Base-by-base conservation (phyloP, 30 jellyfish, hydroid and myxozoan species). In the Turritopsis rubra region DNA sequence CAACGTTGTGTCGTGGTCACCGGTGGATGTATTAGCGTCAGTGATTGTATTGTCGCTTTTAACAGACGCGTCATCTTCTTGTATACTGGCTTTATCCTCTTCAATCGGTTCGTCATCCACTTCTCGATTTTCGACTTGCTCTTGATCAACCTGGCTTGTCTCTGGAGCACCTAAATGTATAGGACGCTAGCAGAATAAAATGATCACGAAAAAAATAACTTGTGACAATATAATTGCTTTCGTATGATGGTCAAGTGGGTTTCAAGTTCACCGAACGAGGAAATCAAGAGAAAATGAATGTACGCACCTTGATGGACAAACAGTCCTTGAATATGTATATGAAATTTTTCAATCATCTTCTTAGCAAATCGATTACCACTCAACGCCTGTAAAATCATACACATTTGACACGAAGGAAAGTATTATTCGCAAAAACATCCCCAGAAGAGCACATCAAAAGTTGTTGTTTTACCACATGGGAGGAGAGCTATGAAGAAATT, bases 341-440 rank as follows among this genome's bases (percentile, higher is more conserved):
- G 81, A 26, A 80, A 80, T 1, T 70, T 65, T 24, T 80, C 87
- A 21, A 80, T 53, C 87, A 65, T 53, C 26, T 80, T 80, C 60
- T 80, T 80, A 21, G 87, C 87, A 24, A 80, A 21, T 53, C 81
- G 29, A 65, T 80, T 80, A 1, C 54, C 53, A 22, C 25, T 9
- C 19, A 80, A 22, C 60, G 60, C 87, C 87, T 80, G 26, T 24
- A 80, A 80, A 53, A 74, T 74, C 13, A 3, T 3, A 41, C 9
- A 41, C n/a, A n/a, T n/a, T 41, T 41, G 5, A 41, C 5, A 41
- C 60, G 60, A n/a, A n/a, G n/a, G n/a, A n/a, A n/a, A n/a, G n/a
- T n/a, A n/a, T n/a, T n/a, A n/a, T n/a, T n/a, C n/a, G n/a, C n/a
- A n/a, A n/a, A n/a, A n/a, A n/a, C n/a, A n/a, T n/a, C n/a, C n/a